Percentiles rank a stretch among this genome's conserved stretches.
Evolutionary conservation across 2,113 vertebrate genomes (phyloP).

Genomic region (Saguinus imperator): DNA sequence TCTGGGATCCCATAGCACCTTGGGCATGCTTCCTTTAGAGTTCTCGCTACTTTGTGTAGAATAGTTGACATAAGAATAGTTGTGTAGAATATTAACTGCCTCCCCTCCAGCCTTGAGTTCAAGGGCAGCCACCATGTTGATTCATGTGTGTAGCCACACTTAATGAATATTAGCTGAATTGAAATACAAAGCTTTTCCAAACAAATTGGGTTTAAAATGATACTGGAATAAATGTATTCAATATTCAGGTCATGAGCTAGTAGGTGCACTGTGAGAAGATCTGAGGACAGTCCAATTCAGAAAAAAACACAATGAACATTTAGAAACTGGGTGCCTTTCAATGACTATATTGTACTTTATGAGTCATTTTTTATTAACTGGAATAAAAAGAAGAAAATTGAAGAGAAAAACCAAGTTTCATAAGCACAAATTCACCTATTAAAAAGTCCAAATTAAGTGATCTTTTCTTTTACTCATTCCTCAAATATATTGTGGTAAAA

Average conservation of each 20-base stretch:
- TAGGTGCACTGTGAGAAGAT: neutral
- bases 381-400: constrained; percentile 33
- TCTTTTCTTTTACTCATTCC: constrained; percentile 8
- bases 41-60: neutral
- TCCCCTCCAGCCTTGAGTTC: neutral
- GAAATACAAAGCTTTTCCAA: neutral
- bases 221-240: neutral
- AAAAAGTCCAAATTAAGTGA: constrained; percentile 45
- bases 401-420: neutral
- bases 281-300: neutral
- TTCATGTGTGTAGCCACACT: neutral
- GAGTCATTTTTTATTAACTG: constrained; percentile 21
- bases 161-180: neutral
- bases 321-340: constrained; percentile 18
- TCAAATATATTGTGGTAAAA: constrained; percentile 26
- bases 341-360: neutral
- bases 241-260: neutral
- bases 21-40: neutral
- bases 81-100: neutral
- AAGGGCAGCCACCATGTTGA: neutral
- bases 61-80: too few species aligned
- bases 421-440: constrained; percentile 13
- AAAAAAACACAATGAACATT: neutral
- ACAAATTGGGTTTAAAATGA: constrained; percentile 10
- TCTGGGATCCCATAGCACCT: neutral